Evolutionary conservation across 2,888 invertebrate genomes (phyloP).

Genomic region (Plagiodera versicolora): DNA sequence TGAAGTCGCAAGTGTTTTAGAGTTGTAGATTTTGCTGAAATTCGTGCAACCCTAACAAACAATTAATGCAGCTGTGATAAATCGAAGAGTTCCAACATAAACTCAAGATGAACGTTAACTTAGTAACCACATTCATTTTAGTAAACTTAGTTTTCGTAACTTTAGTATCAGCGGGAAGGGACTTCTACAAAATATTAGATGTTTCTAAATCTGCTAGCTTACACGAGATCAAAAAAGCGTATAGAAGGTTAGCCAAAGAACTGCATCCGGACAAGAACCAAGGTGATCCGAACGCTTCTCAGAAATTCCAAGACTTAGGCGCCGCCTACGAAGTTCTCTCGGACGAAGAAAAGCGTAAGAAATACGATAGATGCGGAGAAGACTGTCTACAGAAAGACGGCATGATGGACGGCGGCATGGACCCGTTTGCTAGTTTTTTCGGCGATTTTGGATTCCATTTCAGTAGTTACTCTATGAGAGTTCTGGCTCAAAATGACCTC

Average conservation of each 20-base stretch:
- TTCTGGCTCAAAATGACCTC: too few relatives aligned
- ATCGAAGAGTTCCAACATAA: background rate
- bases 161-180: slow-evolving; percentile 68
- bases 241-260: slow-evolving; percentile 92
- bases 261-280: slow-evolving; percentile 97
- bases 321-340: slow-evolving; percentile 96
- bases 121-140: slow-evolving; percentile 29
- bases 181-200: slow-evolving; percentile 92
- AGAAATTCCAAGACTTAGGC: slow-evolving; percentile 93
- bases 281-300: slow-evolving; percentile 89
- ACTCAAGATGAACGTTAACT: slow-evolving; percentile 24
- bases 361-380: slow-evolving; percentile 95
- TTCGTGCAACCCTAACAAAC: background rate
- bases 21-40: background rate
- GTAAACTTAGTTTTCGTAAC: slow-evolving; percentile 39
- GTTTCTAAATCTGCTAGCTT: slow-evolving; percentile 82
- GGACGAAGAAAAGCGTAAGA: slow-evolving; percentile 88
- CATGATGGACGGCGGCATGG: slow-evolving; percentile 79
- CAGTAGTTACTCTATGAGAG: too few relatives aligned
- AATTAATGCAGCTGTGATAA: background rate
- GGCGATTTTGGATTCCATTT: slow-evolving; percentile 96
- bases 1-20: background rate
- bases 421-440: slow-evolving; percentile 96
- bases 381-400: slow-evolving; percentile 95
- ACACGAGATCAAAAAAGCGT: slow-evolving; percentile 97